Base-by-base conservation (phyloP, 1,140 invertebrate genomes). In the Papilio polyxenes region DNA sequence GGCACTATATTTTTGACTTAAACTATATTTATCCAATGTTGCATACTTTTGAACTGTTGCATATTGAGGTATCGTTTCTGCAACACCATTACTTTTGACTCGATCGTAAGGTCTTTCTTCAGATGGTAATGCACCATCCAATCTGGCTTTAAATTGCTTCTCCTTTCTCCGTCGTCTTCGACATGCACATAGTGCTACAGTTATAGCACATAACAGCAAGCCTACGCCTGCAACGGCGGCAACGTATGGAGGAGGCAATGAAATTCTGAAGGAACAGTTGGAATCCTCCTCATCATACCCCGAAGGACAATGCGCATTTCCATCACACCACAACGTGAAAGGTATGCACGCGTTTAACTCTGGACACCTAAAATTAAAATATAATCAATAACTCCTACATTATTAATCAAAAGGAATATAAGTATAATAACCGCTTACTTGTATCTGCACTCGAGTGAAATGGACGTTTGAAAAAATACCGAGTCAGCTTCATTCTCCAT, bases 261-360 rank as follows among this genome's bases (percentile, higher is more conserved):
- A 96, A 85, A 96, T 96, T 81, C 96, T 96, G 82, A 96, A 96
- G 15, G 97, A 96, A 92, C 97, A 97, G 87, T 97, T 97, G 93
- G 95, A 85, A 95, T 97, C 96, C 44, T 96, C 96, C 92, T 98
- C 98, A 88, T 98, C 97, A 87, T 96, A 97, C 11, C 97, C 97
- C 7, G 97, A 98, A 20, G 98, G 98, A 90, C 98, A 98, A 91
- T 98, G 97, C 49, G 96, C 94, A 85, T 96, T 96, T 59, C 98
- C 98, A 92, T 98, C 98, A 91, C 98, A 98, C 97, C 98, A 98
- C 51, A 98, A 94, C 72, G 96, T 96, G 7, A 97, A 94, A 84
- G 97, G 97, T 82, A 98, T 98, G 90, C 98, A 98, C 31, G 98
- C 98, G 88, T 98, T 97, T 82, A 98, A 94, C 92, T 98, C 98